Evolutionary conservation across 1,140 invertebrate genomes (phyloP), one percentile per base, ranked within the genome.

Genomic region (Danaus melanippus): DNA sequence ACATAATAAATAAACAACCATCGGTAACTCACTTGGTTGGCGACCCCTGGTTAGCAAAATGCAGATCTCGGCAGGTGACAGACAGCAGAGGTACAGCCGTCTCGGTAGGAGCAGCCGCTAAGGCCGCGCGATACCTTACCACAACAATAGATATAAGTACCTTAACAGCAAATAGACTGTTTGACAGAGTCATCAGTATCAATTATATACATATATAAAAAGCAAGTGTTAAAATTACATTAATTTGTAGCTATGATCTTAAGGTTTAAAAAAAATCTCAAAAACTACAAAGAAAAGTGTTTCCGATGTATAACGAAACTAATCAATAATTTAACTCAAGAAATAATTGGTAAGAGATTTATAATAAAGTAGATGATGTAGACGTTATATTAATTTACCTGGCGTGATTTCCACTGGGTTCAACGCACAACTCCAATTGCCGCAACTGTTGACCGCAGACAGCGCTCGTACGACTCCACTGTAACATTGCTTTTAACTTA

Each of bases 401-500:
- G 7, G 82, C 83, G 51, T 88, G 86, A 54, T 88, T 88, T 7
- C 79, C 76, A 47, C 84, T 79, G 2, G 86, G 86, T 53, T 88
- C 86, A 7, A 88, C 79, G 53, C 85, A 88, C 3, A 86, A 70
- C 50, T 88, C 86, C 42, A 88, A 53, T 54, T 86, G 85, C 10
- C 83, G 69, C 50, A 88, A 62, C 54, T 88, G 86, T 45, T 87
- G 84, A 0, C 75, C 83, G 58, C 73, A 87, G 8, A 80, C 81
- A 6, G 63, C 72, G 8, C 73, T 86, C 6, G 74, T 83, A 5
- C 84, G 81, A 32, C 75, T 75, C 86, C 86, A 88, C 86, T 88
- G 63, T 6, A 59, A 51, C 8, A 2, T 54, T 41, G 51, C 4
- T 39, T 41, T 59, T 55, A 47, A 55, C n/a, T 46, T 47, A 50